Conservation (phyloP, 2,888 invertebrate species). For the Saturnia japonica region DNA sequence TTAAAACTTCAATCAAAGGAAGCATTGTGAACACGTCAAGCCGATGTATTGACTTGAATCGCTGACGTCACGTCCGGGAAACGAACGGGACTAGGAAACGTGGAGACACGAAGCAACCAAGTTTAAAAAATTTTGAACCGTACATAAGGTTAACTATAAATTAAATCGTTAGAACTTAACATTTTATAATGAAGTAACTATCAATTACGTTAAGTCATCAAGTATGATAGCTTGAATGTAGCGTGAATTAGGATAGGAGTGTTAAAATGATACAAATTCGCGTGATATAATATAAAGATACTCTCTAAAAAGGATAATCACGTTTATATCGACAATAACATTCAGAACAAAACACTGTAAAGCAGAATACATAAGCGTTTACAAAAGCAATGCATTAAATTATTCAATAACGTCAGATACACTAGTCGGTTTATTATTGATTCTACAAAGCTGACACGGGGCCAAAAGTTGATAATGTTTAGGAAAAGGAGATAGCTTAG, state of each 20-base stretch:
- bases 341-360: not conserved
- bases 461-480: not conserved
- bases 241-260: not conserved
- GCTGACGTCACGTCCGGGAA: conserved; percentile 49
- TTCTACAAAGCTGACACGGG: not conserved
- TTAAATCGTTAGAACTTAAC: not conserved
- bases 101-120: conserved; percentile 13
- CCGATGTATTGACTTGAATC: conserved; percentile 39
- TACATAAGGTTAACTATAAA: not conserved
- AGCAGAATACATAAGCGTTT: not conserved
- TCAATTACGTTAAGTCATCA: not conserved
- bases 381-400: not conserved
- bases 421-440: not conserved
- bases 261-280: not conserved
- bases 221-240: not conserved
- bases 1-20: conserved; percentile 23
- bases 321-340: not conserved
- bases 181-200: not conserved
- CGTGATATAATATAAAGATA: not conserved
- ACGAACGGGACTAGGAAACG: conserved; percentile 38
- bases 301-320: not conserved
- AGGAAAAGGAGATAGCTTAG: not conserved
- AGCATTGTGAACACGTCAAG: conserved; percentile 20
- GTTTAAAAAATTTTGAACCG: conserved; percentile 20
- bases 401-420: not conserved